Evolutionary conservation across 2,888 invertebrate genomes (phyloP).

Genomic region (Taenaris catops): DNA sequence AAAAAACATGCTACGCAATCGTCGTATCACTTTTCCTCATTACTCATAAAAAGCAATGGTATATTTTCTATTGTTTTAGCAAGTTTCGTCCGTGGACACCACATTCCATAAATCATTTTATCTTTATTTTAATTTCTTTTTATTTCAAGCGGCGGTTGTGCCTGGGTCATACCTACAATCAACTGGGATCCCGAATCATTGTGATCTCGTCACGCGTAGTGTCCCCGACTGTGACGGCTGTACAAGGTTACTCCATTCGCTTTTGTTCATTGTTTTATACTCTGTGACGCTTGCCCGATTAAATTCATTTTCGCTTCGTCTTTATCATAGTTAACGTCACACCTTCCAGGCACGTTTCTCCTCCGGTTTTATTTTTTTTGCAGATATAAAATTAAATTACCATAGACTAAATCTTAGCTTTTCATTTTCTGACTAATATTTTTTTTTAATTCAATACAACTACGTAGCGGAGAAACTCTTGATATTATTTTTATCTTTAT

Average conservation of each 20-base stretch:
- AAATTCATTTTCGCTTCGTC: slow-evolving; percentile 20
- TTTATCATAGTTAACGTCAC: slow-evolving; percentile 15
- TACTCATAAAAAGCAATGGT: too few species aligned
- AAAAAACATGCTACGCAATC: too few species aligned
- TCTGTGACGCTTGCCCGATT: slow-evolving; percentile 20
- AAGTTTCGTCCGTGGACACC: too few species aligned
- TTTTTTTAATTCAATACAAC: background rate
- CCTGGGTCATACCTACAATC: slow-evolving; percentile 68
- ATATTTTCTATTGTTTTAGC: too few species aligned
- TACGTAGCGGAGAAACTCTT: background rate
- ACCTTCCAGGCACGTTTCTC: slow-evolving; percentile 16
- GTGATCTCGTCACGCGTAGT: slow-evolving; percentile 30
- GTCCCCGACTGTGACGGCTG: slow-evolving; percentile 17
- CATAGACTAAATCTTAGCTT: slow-evolving; percentile 4
- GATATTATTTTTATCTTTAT: background rate
- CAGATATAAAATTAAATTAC: slow-evolving; percentile 5
- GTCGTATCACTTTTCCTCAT: too few species aligned
- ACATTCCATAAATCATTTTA: slow-evolving; percentile 20
- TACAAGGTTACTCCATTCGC: slow-evolving; percentile 23
- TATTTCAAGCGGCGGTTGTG: slow-evolving; percentile 49
- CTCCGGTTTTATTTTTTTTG: slow-evolving; percentile 1
- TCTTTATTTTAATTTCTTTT: slow-evolving; percentile 30
- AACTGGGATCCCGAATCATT: slow-evolving; percentile 63
- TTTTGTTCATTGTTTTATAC: slow-evolving; percentile 20
- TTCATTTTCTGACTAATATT: slow-evolving; percentile 1